Percentiles rank a stretch among this genome's conserved stretches.
These are phyloP conservation scores for Pharmacophagus antenor DNA, from an alignment of 2,888 invertebrate genomes.

Conservation along the genomic window DNA sequence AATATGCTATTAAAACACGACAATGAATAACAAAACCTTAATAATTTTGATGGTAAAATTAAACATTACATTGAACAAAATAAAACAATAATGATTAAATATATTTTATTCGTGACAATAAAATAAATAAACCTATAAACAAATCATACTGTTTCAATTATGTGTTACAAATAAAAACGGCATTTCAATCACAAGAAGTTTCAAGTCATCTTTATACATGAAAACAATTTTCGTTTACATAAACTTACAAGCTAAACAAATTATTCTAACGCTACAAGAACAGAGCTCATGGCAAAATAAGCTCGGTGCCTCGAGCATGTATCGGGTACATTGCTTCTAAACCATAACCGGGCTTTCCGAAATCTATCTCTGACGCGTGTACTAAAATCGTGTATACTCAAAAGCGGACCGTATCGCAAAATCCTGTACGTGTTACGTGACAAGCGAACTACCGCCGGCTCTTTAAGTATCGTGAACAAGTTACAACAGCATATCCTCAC, in stretches of 20 bases:
- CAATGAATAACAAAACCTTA: background rate
- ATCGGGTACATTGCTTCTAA: conserved; percentile 48
- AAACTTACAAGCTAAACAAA: background rate
- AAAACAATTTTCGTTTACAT: background rate
- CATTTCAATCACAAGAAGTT: background rate
- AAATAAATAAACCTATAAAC: conserved; percentile 35
- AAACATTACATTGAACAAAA: conserved; percentile 43
- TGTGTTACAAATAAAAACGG: background rate
- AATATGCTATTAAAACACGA: background rate
- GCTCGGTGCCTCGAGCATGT: conserved; percentile 59
- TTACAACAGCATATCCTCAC: conserved; percentile 73
- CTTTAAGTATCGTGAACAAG: conserved; percentile 36
- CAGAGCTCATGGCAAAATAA: conserved; percentile 63
- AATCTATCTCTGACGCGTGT: conserved; percentile 40
- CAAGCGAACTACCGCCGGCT: conserved; percentile 22
- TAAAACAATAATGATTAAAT: conserved; percentile 39
- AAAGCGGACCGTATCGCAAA: conserved; percentile 42
- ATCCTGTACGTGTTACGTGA: conserved; percentile 38
- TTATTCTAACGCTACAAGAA: conserved; percentile 70
- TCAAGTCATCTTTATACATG: background rate
- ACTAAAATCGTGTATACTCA: conserved; percentile 48
- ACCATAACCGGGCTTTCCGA: conserved; percentile 46
- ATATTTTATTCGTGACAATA: conserved; percentile 46
- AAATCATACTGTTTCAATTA: conserved; percentile 27
- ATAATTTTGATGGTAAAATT: background rate